These are phyloP conservation scores for Heliconius charithonia DNA, from an alignment of 2,888 invertebrate species.

Conservation along the genomic window DNA sequence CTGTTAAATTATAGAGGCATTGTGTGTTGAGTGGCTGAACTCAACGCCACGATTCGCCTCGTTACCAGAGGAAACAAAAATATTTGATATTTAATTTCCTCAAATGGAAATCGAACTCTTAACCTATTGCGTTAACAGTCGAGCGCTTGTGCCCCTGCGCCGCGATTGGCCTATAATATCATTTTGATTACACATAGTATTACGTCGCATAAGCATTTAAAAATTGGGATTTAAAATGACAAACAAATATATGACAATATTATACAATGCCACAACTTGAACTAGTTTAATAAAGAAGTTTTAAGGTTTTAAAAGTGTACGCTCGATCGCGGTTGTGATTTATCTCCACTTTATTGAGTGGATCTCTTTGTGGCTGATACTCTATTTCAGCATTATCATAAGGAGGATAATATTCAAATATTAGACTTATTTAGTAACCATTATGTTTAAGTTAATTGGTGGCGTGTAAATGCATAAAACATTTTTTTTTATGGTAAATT, in stretches of 20 bases:
- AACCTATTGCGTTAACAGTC: no score
- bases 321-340: constrained; percentile 51
- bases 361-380: constrained; percentile 55
- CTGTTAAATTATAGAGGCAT: no score
- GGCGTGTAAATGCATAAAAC: not conserved
- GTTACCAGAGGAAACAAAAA: not conserved
- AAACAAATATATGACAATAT: constrained; percentile 30
- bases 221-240: not conserved
- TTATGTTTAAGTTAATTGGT: not conserved
- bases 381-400: constrained; percentile 46
- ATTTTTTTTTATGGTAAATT: not conserved
- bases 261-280: constrained; percentile 38
- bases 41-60: no score
- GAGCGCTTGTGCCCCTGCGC: no score
- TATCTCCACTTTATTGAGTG: constrained; percentile 55
- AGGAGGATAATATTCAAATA: constrained; percentile 43
- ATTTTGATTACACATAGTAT: not conserved
- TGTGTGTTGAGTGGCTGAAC: no score
- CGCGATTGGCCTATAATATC: not conserved
- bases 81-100: not conserved
- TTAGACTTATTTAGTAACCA: constrained; percentile 35
- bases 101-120: no score
- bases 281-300: constrained; percentile 49
- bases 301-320: constrained; percentile 48
- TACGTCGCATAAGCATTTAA: not conserved